Conservation (phyloP, 2,888 invertebrate species). For the Gastracanthus pulcherrimus region DNA sequence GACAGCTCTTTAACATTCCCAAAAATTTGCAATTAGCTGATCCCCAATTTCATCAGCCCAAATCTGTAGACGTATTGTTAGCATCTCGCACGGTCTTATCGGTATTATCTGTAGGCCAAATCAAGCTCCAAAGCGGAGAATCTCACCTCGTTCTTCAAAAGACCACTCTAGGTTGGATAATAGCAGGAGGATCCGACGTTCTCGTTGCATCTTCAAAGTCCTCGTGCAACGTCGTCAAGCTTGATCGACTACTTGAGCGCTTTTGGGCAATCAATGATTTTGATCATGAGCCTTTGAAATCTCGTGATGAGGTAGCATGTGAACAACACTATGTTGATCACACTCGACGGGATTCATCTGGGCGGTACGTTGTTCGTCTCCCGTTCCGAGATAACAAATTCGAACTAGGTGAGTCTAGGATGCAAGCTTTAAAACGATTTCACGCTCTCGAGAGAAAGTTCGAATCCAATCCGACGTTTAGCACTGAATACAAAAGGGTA, state of each 20-base stretch:
- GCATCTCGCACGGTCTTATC: too few species aligned
- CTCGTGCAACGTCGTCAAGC: too few species aligned
- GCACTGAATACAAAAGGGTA: conserved; percentile 9
- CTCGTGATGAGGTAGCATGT: background rate
- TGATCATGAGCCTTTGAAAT: background rate
- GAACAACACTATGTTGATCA: background rate
- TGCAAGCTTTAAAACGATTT: conserved; percentile 15
- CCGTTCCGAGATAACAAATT: conserved; percentile 1
- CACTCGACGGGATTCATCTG: background rate
- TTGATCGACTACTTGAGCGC: background rate
- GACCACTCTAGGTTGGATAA: too few species aligned
- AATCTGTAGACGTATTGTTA: too few species aligned
- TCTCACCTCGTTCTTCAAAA: too few species aligned
- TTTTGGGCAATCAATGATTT: background rate
- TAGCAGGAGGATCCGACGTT: too few species aligned
- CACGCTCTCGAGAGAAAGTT: conserved; percentile 18
- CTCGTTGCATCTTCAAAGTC: too few species aligned
- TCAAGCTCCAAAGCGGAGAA: too few species aligned
- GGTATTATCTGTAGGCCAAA: too few species aligned
- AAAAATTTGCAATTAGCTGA: too few species aligned
- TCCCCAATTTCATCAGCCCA: too few species aligned
- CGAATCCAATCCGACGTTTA: background rate
- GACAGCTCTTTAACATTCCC: too few species aligned
- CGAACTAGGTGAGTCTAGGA: conserved; percentile 18
- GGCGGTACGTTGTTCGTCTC: background rate